A percentile compares a stretch with the other conserved stretches of the same genome.
Conservation (phyloP, 1,140 invertebrate species). For the Musca vetustissima region DNA sequence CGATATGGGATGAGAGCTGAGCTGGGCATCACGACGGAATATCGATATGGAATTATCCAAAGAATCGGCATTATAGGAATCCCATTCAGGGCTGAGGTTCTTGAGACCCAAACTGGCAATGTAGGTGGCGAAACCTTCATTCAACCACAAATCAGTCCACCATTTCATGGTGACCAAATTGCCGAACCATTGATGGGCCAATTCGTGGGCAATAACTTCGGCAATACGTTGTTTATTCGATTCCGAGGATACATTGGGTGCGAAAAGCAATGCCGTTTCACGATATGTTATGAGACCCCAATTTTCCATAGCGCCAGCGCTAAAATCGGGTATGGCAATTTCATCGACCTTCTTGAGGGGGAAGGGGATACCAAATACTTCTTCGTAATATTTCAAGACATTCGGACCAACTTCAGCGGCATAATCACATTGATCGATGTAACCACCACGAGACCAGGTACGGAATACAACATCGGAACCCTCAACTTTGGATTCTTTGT, state of each 20-base stretch:
- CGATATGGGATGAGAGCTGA: slow-evolving; percentile 66
- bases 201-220: slow-evolving; percentile 71
- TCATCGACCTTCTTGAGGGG: slow-evolving; percentile 70
- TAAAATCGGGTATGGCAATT: slow-evolving; percentile 79
- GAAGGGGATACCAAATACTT: slow-evolving; percentile 69
- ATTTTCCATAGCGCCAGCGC: slow-evolving; percentile 72
- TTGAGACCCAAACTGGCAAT: slow-evolving; percentile 65
- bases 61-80: slow-evolving; percentile 67
- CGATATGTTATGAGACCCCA: slow-evolving; percentile 64
- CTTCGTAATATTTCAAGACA: slow-evolving; percentile 64
- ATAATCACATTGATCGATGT: slow-evolving; percentile 65
- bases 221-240: slow-evolving; percentile 64
- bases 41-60: slow-evolving; percentile 60
- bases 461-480: slow-evolving; percentile 45
- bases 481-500: slow-evolving; percentile 69
- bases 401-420: slow-evolving; percentile 61
- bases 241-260: slow-evolving; percentile 58
- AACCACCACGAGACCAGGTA: slow-evolving; percentile 65
- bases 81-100: slow-evolving; percentile 65
- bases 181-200: slow-evolving; percentile 79
- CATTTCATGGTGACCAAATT: slow-evolving; percentile 78
- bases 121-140: slow-evolving; percentile 84
- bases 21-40: slow-evolving; percentile 61
- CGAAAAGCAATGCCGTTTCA: slow-evolving; percentile 41
- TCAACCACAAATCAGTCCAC: slow-evolving; percentile 85